phyloP scores from a whole-genome alignment of 1,140 invertebrate species.

The Heterodera carotae region DNA sequence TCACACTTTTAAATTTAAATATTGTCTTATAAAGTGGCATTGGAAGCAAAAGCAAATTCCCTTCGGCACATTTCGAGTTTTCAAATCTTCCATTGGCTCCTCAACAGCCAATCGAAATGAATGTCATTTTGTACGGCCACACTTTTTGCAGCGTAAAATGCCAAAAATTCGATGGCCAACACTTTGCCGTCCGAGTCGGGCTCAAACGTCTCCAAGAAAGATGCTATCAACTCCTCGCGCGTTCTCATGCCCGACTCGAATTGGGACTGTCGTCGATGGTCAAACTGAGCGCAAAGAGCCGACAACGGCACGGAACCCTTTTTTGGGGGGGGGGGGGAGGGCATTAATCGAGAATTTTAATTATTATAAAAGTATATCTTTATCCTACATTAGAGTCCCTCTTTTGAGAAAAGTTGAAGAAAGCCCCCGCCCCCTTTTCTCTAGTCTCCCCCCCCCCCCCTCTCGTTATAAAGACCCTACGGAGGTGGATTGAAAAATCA shows the following conservation, averaged over 20 bases:
- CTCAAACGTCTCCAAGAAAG: not conserved
- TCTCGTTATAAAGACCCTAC: no score
- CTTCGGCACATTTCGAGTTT: not conserved
- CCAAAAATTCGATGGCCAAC: not conserved
- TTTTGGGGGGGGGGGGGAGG: no score
- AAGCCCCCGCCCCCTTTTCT: no score
- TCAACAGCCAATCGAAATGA: slow-evolving; percentile 8
- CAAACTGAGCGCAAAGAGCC: not conserved
- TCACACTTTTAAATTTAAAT: no score
- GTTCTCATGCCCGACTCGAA: not conserved
- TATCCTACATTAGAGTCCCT: not conserved
- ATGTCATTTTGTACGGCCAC: slow-evolving; percentile 4
- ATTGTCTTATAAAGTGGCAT: no score
- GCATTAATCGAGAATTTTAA: no score
- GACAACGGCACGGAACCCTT: slow-evolving; percentile 1
- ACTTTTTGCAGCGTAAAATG: slow-evolving; percentile 7
- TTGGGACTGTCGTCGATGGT: not conserved
- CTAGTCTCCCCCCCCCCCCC: no score
- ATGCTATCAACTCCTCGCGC: slow-evolving; percentile 1
- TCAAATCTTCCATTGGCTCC: slow-evolving; percentile 5
- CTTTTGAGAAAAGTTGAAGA: no score
- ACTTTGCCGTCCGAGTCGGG: not conserved
- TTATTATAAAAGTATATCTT: no score
- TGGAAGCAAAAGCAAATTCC: no score
- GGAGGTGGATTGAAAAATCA: no score